A percentile compares a stretch with the other conserved stretches of the same genome.
Evolutionary conservation across 2,113 vertebrate genomes (phyloP).

Genomic region (Aphyosemion australe): DNA sequence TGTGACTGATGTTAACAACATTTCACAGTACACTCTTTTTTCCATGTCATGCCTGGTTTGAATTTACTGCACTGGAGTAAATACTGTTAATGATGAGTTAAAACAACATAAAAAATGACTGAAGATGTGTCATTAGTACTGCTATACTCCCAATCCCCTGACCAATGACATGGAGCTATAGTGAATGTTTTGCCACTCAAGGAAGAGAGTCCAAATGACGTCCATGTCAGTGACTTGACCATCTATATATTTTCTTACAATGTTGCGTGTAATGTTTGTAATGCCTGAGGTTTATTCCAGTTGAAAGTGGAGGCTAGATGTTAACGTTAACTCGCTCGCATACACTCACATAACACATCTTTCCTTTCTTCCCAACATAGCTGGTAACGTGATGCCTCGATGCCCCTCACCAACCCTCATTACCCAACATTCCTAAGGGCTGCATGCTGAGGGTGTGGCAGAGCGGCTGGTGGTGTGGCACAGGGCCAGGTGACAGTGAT

Average conservation of each 20-base stretch:
- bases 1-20: too few species aligned
- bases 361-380: conserved; percentile 70
- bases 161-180: neutral
- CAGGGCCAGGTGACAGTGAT: conserved; percentile 69
- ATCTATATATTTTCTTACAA: conserved; percentile 29
- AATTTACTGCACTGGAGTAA: too few species aligned
- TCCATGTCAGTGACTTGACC: neutral
- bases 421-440: conserved; percentile 73
- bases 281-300: conserved; percentile 27
- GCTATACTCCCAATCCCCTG: neutral
- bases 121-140: neutral
- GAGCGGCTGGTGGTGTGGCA: conserved; percentile 48
- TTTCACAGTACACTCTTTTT: too few species aligned
- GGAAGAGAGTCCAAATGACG: neutral
- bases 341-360: conserved; percentile 49
- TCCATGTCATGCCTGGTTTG: too few species aligned
- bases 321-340: conserved; percentile 58
- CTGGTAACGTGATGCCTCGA: conserved; percentile 61
- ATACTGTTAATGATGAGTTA: too few species aligned
- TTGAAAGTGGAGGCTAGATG: conserved; percentile 51
- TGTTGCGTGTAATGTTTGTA: conserved; percentile 32
- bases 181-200: neutral
- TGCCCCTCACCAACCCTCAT: conserved; percentile 65
- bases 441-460: conserved; percentile 65
- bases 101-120: too few species aligned